Conservation (phyloP, 2,888 invertebrate species). For the Cephus runcator region DNA sequence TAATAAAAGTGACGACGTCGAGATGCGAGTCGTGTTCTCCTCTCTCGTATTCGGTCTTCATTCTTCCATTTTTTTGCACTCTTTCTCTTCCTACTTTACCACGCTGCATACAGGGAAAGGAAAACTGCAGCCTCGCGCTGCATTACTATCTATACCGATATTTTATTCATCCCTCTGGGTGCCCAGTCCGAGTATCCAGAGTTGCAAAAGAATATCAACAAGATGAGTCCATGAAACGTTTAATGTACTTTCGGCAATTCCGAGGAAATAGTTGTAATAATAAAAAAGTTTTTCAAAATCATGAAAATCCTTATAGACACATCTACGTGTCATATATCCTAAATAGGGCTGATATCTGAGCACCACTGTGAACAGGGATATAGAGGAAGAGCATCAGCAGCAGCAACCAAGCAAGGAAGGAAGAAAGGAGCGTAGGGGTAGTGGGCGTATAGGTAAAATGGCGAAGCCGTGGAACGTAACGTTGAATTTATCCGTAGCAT, state of each 20-base stretch:
- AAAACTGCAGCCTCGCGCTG: slow-evolving; percentile 31
- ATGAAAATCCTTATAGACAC: background rate
- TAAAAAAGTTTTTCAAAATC: background rate
- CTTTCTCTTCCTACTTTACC: slow-evolving; percentile 18
- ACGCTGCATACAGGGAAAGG: slow-evolving; percentile 16
- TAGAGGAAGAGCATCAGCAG: slow-evolving; percentile 8
- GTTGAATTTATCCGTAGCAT: slow-evolving; percentile 61
- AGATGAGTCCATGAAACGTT: background rate
- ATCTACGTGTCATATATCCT: background rate
- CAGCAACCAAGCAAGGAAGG: slow-evolving; percentile 3
- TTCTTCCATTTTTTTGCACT: background rate
- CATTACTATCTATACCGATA: slow-evolving; percentile 50
- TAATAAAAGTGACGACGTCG: slow-evolving; percentile 50
- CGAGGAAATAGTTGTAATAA: background rate
- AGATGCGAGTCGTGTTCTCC: slow-evolving; percentile 14
- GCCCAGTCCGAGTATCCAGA: slow-evolving; percentile 16
- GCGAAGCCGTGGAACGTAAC: slow-evolving; percentile 58
- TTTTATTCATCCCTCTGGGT: slow-evolving; percentile 51
- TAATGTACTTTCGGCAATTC: background rate
- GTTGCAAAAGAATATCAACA: background rate
- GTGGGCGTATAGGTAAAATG: slow-evolving; percentile 50
- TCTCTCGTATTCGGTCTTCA: background rate
- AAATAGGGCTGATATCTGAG: slow-evolving; percentile 28
- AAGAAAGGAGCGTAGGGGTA: slow-evolving; percentile 10
- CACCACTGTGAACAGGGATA: slow-evolving; percentile 35